phyloP scores from a whole-genome alignment of 2,797 vertebrate genomes.

The Eremophila alpestris region DNA sequence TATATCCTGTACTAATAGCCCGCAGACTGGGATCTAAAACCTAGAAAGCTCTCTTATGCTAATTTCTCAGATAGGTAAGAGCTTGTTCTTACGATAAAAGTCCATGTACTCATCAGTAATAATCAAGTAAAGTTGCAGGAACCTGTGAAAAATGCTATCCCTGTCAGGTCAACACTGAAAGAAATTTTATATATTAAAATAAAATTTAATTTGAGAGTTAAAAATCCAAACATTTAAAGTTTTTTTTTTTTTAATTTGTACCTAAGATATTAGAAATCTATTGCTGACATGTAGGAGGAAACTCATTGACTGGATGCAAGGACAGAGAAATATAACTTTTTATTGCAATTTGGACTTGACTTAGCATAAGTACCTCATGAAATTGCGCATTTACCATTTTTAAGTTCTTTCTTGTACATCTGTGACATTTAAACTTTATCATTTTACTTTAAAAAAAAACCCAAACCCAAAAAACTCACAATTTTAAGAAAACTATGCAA shows the following conservation, averaged over 20 bases:
- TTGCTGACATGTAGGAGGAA: neutral
- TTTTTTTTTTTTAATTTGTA: neutral
- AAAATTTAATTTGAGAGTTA: neutral
- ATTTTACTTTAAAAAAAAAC: too few relatives aligned
- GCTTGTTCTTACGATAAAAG: neutral
- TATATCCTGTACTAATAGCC: neutral
- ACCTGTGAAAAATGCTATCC: neutral
- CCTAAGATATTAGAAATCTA: neutral
- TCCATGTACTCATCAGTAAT: neutral
- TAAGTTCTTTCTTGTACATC: neutral
- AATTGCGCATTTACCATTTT: neutral
- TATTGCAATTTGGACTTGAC: neutral
- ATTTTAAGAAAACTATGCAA: neutral
- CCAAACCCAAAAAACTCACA: accelerated
- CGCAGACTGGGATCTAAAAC: neutral
- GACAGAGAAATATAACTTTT: neutral
- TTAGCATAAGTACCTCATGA: neutral
- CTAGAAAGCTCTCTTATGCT: neutral
- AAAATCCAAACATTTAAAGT: neutral
- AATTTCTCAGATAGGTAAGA: neutral
- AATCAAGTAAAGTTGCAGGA: neutral
- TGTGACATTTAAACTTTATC: too few relatives aligned
- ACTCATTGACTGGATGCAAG: neutral
- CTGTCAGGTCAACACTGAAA: neutral
- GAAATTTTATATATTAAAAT: neutral